Percentiles rank a stretch among this genome's conserved stretches.
Evolutionary conservation across 1,140 invertebrate genomes (phyloP).

Genomic region (Rhopalosiphum maidis): DNA sequence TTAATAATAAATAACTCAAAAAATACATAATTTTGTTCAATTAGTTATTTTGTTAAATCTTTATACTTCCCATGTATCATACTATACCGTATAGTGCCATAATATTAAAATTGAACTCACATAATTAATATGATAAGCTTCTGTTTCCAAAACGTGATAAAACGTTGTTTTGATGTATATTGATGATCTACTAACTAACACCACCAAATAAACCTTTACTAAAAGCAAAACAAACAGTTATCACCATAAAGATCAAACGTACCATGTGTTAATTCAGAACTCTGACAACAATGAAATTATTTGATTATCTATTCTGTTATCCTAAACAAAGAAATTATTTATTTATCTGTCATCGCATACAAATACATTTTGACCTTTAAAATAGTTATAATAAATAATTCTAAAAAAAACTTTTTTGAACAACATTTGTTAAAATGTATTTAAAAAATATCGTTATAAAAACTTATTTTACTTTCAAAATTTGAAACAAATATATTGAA

Average conservation of each 20-base stretch:
- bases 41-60: not conserved
- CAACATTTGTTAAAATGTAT: not conserved
- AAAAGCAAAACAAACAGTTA: not conserved
- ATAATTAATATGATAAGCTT: slow-evolving; percentile 18
- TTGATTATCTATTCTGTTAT: not conserved
- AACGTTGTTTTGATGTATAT: slow-evolving; percentile 16
- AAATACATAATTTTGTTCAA: not conserved
- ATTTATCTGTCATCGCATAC: not conserved
- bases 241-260: not conserved
- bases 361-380: not conserved
- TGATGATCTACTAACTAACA: slow-evolving; percentile 1
- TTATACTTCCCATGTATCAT: not conserved
- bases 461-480: not conserved
- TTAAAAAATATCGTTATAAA: not conserved
- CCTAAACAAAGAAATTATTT: not conserved
- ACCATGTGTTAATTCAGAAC: not conserved
- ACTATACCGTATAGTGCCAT: not conserved
- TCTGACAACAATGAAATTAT: not conserved
- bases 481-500: not conserved
- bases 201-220: not conserved
- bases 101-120: not conserved
- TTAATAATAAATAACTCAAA: not conserved
- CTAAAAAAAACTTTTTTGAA: not conserved
- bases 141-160: slow-evolving; percentile 15
- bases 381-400: slow-evolving; percentile 6